Evolutionary conservation across 2,797 vertebrate species (phyloP).

Genomic region (Cottoperca gobio): DNA sequence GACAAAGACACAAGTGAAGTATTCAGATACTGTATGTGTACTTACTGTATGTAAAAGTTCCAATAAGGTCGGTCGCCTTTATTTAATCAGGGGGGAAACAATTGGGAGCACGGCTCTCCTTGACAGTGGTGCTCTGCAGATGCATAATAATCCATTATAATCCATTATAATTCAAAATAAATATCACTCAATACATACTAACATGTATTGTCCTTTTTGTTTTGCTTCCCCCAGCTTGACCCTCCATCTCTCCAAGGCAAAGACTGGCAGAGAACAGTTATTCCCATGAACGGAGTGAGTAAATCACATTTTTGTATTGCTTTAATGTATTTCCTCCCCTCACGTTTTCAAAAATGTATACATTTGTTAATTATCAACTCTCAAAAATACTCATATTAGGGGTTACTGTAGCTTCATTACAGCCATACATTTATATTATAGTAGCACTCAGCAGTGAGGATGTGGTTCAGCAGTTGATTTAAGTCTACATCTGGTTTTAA

Average conservation of each 20-base stretch:
- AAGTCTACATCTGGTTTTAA: conserved; percentile 34
- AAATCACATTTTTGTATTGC: not conserved
- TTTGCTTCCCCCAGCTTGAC: conserved; percentile 87
- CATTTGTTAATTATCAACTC: not conserved
- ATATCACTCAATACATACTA: not conserved
- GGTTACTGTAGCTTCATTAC: no score
- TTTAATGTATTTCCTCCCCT: not conserved
- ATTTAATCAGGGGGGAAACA: no score
- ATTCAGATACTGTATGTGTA: no score
- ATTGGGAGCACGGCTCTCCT: no score
- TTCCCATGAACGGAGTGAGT: conserved; percentile 97
- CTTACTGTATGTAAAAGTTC: no score
- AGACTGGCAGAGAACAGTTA: conserved; percentile 97
- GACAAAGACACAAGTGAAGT: no score
- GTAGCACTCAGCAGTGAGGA: not conserved
- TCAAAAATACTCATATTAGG: not conserved
- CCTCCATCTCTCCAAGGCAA: conserved; percentile 93
- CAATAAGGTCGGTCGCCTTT: no score
- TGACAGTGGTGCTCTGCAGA: no score
- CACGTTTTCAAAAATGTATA: not conserved
- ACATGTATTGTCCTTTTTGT: conserved; percentile 27
- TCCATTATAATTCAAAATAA: no score
- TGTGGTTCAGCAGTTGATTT: conserved; percentile 9
- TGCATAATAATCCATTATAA: no score
- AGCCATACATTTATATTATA: not conserved